These are phyloP conservation scores for Aegotheles bennettii DNA, from an alignment of 2,113 vertebrate species.

Conservation along the genomic window DNA sequence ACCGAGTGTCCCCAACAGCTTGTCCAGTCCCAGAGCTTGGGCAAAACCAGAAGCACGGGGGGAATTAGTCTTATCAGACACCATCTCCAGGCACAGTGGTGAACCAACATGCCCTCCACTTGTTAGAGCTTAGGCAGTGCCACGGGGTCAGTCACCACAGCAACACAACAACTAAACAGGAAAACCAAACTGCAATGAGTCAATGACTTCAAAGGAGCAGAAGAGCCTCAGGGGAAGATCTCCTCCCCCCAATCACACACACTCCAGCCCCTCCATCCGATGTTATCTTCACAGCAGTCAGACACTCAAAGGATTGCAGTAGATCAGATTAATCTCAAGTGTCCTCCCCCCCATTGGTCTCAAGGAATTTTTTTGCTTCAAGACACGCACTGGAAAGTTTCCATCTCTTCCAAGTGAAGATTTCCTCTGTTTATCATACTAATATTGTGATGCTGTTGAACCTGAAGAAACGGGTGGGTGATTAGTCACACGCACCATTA, in stretches of 20 bases:
- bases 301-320: neutral
- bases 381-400: neutral
- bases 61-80: neutral
- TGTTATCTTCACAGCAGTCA: neutral
- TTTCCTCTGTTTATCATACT: neutral
- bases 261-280: neutral
- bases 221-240: neutral
- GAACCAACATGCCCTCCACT: neutral
- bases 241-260: neutral
- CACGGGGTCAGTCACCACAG: neutral
- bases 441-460: neutral
- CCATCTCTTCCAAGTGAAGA: neutral
- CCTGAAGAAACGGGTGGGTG: neutral
- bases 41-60: neutral
- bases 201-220: constrained; percentile 40
- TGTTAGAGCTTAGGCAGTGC: neutral
- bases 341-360: rapidly evolving
- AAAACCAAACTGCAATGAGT: constrained; percentile 35
- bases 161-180: neutral
- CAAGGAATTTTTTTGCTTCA: neutral
- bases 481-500: neutral
- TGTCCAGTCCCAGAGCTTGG: neutral
- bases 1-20: neutral
- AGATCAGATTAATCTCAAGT: neutral
- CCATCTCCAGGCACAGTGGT: neutral